phyloP scores from a whole-genome alignment of 1,140 invertebrate species.

The Chymomyza costata region DNA sequence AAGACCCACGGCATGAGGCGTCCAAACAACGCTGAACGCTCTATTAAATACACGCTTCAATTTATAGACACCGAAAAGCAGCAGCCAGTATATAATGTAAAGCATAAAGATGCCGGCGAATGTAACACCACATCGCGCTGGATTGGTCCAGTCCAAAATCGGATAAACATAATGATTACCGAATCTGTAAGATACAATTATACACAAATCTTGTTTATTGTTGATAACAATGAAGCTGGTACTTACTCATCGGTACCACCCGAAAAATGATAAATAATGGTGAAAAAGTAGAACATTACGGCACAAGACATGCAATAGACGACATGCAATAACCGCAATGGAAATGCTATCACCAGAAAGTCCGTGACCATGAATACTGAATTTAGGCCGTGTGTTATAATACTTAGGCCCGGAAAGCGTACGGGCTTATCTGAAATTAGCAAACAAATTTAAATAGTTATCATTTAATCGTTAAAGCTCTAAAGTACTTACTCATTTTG shows the following conservation, averaged over 20 bases:
- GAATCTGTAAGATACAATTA: conserved; percentile 75
- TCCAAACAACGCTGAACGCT: conserved; percentile 63
- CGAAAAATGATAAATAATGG: conserved; percentile 81
- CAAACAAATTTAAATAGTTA: conserved; percentile 8
- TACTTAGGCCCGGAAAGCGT: conserved; percentile 77
- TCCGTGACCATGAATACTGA: conserved; percentile 84
- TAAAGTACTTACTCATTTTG: conserved; percentile 60
- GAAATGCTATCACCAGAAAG: conserved; percentile 82
- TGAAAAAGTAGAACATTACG: conserved; percentile 82
- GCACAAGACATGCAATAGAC: conserved; percentile 81
- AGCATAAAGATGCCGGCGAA: conserved; percentile 78
- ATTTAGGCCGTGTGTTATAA: conserved; percentile 84
- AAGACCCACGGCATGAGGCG: conserved; percentile 62
- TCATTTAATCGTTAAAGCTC: too few relatives aligned
- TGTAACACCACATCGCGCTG: conserved; percentile 76
- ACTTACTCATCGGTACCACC: conserved; percentile 82
- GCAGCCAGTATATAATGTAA: conserved; percentile 50
- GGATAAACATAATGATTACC: conserved; percentile 82
- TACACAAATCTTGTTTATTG: conserved; percentile 4
- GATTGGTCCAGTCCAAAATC: conserved; percentile 81
- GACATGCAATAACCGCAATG: conserved; percentile 81
- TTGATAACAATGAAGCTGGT: conserved; percentile 3
- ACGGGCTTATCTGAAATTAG: conserved; percentile 50
- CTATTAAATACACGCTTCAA: conserved; percentile 59
- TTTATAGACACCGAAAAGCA: conserved; percentile 51